These are phyloP conservation scores for Clepsis dumicolana DNA, from an alignment of 2,888 invertebrate genomes.

Conservation along the genomic window DNA sequence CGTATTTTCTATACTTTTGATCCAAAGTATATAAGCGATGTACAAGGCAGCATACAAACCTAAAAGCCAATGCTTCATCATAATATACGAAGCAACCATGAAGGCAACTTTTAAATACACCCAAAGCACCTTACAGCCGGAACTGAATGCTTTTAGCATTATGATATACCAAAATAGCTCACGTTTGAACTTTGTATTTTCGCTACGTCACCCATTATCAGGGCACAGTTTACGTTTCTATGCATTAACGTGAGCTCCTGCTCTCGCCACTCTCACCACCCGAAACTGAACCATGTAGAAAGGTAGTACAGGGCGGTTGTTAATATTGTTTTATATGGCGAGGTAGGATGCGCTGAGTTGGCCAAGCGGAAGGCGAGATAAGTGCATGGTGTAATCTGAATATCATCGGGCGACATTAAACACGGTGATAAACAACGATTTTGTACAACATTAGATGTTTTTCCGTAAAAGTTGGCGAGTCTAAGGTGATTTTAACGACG, in stretches of 20 bases:
- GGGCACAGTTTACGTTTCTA: constrained; percentile 72
- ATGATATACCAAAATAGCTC: constrained; percentile 33
- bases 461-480: background rate
- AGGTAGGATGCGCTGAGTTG: constrained; percentile 66
- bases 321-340: constrained; percentile 55
- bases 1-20: too few species aligned
- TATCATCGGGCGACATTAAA: constrained; percentile 71
- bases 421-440: constrained; percentile 56
- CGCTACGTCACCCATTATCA: constrained; percentile 62
- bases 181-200: constrained; percentile 40
- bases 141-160: constrained; percentile 38
- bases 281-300: constrained; percentile 54
- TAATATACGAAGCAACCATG: background rate
- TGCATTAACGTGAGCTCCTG: constrained; percentile 64
- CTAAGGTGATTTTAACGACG: background rate
- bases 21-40: too few species aligned
- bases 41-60: too few species aligned
- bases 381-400: constrained; percentile 81
- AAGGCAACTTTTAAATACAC: background rate
- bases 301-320: constrained; percentile 60
- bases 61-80: background rate
- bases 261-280: constrained; percentile 41
- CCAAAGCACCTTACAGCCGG: background rate
- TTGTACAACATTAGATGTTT: background rate
- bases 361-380: constrained; percentile 76